Conservation (phyloP, 2,113 vertebrate genomes). For the Tetrax tetrax region DNA sequence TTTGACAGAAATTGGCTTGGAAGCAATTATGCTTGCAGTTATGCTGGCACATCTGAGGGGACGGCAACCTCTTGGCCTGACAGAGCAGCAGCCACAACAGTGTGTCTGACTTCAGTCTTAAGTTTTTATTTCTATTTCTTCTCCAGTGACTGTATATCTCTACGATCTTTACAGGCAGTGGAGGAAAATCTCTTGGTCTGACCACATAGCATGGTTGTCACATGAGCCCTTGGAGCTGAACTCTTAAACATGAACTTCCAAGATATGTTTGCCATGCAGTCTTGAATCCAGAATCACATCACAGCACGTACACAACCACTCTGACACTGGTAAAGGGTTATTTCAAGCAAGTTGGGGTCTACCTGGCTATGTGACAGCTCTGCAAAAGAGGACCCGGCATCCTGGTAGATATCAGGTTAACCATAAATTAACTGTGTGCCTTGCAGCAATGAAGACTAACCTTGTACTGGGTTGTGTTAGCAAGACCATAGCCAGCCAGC, state of each 20-base stretch:
- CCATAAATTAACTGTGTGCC: neutral
- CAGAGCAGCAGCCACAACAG: neutral
- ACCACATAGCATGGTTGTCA: neutral
- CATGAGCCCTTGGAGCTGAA: neutral
- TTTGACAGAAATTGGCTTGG: constrained; percentile 6
- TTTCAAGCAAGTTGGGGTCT: neutral
- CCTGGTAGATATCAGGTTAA: neutral
- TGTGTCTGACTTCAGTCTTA: neutral
- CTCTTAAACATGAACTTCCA: neutral
- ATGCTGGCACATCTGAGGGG: neutral
- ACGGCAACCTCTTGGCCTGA: neutral
- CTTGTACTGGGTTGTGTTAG: neutral
- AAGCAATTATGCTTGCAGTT: neutral
- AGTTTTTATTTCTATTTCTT: neutral
- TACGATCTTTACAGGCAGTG: neutral
- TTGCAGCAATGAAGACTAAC: neutral
- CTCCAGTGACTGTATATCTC: neutral
- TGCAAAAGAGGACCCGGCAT: neutral
- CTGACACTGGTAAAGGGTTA: neutral
- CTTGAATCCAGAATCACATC: neutral
- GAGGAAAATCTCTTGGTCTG: neutral
- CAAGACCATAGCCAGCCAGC: neutral
- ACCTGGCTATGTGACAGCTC: neutral
- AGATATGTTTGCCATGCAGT: rapidly evolving
- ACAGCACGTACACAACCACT: neutral